These are phyloP conservation scores for Chrysomallon squamiferum DNA, from an alignment of 1,140 invertebrate genomes.

Conservation along the genomic window DNA sequence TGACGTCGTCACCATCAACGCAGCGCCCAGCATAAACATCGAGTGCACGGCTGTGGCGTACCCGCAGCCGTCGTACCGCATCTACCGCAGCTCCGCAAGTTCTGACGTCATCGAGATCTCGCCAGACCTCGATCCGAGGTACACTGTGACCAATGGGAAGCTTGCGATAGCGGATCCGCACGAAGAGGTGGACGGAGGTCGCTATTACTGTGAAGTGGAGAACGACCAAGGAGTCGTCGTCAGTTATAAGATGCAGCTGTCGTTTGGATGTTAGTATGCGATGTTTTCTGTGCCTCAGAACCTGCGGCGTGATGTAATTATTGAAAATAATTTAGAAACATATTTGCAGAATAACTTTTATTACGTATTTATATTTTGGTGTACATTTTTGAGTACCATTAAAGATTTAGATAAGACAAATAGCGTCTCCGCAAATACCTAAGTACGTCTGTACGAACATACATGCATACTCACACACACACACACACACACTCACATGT, in stretches of 20 bases:
- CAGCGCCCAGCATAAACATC: conserved; percentile 22
- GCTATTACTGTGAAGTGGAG: conserved; percentile 88
- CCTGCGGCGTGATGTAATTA: no score
- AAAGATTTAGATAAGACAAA: no score
- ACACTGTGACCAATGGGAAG: conserved; percentile 89
- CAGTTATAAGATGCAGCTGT: conserved; percentile 84
- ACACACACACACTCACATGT: no score
- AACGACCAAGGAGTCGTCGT: conserved; percentile 89
- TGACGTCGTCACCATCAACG: conserved; percentile 19
- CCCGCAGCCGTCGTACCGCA: conserved; percentile 88
- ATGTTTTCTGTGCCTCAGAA: no score
- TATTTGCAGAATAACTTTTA: no score
- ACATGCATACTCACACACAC: no score
- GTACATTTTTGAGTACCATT: no score
- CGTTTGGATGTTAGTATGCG: conserved; percentile 76
- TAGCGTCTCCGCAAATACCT: no score
- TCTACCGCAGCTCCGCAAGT: conserved; percentile 69
- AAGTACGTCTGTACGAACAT: no score
- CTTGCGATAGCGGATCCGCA: conserved; percentile 85
- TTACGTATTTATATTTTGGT: no score
- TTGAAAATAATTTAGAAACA: no score
- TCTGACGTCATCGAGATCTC: conserved; percentile 45
- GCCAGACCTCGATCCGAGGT: conserved; percentile 68
- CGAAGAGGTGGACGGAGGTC: conserved; percentile 76
- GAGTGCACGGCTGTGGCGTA: conserved; percentile 86